Evolutionary conservation across 2,888 invertebrate genomes (phyloP).

Genomic region (Poecilobothrus nobilitatus): DNA sequence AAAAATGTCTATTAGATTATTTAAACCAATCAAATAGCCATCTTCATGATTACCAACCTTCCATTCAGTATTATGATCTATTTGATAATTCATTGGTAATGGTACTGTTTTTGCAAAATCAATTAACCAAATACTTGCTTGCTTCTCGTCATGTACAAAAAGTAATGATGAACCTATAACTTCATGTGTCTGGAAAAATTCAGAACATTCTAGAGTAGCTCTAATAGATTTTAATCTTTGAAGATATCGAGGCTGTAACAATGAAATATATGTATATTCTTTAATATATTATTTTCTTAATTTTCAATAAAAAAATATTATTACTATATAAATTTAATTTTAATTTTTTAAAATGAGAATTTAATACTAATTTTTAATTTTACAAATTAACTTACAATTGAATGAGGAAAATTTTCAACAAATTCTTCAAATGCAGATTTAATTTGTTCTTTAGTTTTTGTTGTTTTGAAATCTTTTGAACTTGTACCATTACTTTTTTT

Average conservation of each 20-base stretch:
- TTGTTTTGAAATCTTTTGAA: constrained; percentile 92
- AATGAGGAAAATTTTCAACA: constrained; percentile 66
- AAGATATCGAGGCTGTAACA: constrained; percentile 65
- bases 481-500: constrained; percentile 83
- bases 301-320: constrained; percentile 12
- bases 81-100: constrained; percentile 62
- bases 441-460: constrained; percentile 75
- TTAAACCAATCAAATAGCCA: constrained; percentile 85
- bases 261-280: too few relatives aligned
- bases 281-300: too few relatives aligned
- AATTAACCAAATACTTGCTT: constrained; percentile 91
- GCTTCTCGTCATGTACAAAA: constrained; percentile 84
- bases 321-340: too few relatives aligned
- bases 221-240: constrained; percentile 77
- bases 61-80: constrained; percentile 79
- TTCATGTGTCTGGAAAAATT: constrained; percentile 88
- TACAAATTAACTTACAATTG: constrained; percentile 55
- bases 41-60: constrained; percentile 94
- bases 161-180: constrained; percentile 89
- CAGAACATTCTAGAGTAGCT: constrained; percentile 71
- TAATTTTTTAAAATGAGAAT: too few relatives aligned
- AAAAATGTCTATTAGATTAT: constrained; percentile 82
- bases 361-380: neutral
- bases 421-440: constrained; percentile 73
- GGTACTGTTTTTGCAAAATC: constrained; percentile 94